These are phyloP conservation scores for Sesia bembeciformis DNA, from an alignment of 2,888 invertebrate genomes.

Conservation along the genomic window DNA sequence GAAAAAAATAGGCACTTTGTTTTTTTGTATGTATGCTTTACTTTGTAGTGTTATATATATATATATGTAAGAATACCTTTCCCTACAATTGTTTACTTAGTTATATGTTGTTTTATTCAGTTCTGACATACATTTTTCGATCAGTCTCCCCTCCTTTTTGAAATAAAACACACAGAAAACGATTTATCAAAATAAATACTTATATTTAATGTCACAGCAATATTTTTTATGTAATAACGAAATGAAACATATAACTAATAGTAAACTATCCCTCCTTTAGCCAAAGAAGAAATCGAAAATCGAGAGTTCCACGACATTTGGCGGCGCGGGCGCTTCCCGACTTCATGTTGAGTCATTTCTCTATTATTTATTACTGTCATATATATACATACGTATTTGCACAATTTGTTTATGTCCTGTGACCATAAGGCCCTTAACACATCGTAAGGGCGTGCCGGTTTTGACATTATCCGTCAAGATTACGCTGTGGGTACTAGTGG, in stretches of 20 bases:
- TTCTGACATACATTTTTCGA: not conserved
- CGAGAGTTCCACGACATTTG: conserved; percentile 32
- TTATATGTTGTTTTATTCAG: not conserved
- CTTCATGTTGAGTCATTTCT: conserved; percentile 59
- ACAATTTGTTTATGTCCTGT: no score
- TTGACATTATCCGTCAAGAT: no score
- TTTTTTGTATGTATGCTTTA: no score
- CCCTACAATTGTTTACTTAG: not conserved
- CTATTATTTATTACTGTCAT: not conserved
- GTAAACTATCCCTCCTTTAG: conserved; percentile 40
- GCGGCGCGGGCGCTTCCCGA: conserved; percentile 43
- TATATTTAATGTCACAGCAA: no score
- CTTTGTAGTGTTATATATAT: no score
- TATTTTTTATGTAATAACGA: not conserved
- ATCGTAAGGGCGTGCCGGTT: no score
- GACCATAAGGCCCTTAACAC: no score
- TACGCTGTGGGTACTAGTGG: no score
- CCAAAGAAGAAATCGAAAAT: conserved; percentile 61
- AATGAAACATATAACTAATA: conserved; percentile 2
- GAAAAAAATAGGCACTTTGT: no score
- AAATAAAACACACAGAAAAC: not conserved
- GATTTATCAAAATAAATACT: not conserved
- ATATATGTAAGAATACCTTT: no score
- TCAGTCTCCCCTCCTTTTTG: not conserved
- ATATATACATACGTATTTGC: no score